Evolutionary conservation across 2,888 invertebrate genomes (phyloP), one percentile per base, ranked within the genome.

Genomic region (Eristalinus aeneus): DNA sequence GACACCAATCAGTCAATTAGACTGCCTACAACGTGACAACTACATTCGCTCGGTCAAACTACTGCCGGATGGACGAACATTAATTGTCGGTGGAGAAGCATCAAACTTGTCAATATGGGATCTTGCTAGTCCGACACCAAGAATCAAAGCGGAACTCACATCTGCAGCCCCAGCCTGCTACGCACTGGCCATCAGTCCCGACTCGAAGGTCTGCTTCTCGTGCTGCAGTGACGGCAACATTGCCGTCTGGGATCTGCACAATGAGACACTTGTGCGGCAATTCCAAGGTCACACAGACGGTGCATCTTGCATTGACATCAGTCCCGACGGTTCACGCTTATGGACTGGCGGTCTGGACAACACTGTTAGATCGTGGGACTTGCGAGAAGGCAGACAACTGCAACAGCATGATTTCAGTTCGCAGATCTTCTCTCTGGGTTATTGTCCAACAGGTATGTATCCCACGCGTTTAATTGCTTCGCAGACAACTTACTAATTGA

Each of bases 171-270:
- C 99, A 27, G 99, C 99, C 0, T 99, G 99, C 93, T 99, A 99
- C 92, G 99, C 99, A 71, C 95, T 99, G 72, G 99, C 99, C 84
- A 98, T 99, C 89, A 98, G 98, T 89, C 98, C 98, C 0, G 99
- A 99, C 93, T 97, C 97, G 83, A 98, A 98, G 94, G 97, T 98
- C 85, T 98, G 99, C 94, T 99, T 99, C 94, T 98, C 98, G 92
- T 99, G 99, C 93, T 99, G 99, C 94, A 98, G 98, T 90, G 99
- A 99, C 92, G 99, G 99, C 39, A 97, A 98, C 93, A 98, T 99
- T 90, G 98, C 98, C 34, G 98, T 99, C 2, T 99, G 98, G 98
- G 99, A 97, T 92, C 94, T 97, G 65, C 96, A 97, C 90, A 97
- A 96, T 93, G 98, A 98, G 93, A 97, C 96, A 79, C 94, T 98